phyloP scores from a whole-genome alignment of 2,888 invertebrate genomes.

The Ormia ochracea region DNA sequence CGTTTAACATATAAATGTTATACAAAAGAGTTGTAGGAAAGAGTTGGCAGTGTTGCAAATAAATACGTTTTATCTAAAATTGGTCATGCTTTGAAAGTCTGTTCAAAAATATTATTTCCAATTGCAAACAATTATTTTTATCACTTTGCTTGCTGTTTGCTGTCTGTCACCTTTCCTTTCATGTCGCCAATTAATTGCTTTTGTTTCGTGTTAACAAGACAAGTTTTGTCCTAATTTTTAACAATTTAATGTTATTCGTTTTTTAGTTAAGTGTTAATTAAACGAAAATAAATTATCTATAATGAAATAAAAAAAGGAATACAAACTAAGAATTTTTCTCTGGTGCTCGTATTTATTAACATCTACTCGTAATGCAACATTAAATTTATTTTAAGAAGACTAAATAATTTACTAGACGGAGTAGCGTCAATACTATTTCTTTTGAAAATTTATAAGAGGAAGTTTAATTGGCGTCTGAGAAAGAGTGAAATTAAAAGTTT shows the following conservation, averaged over 20 bases:
- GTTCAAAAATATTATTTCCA: slow-evolving; percentile 68
- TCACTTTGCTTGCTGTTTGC: not conserved
- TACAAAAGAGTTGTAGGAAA: not conserved
- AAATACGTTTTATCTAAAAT: slow-evolving; percentile 47
- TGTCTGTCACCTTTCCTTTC: not conserved
- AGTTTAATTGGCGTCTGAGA: too few species aligned
- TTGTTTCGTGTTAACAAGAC: not conserved
- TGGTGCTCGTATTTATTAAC: too few species aligned
- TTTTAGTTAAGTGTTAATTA: slow-evolving; percentile 7
- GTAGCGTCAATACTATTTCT: too few species aligned
- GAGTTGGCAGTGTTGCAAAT: not conserved
- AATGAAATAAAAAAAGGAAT: not conserved
- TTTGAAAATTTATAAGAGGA: too few species aligned
- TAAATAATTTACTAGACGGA: too few species aligned
- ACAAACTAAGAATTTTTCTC: not conserved
- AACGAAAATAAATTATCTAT: not conserved
- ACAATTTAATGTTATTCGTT: not conserved
- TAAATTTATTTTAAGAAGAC: too few species aligned
- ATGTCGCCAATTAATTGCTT: not conserved
- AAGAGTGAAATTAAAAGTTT: too few species aligned
- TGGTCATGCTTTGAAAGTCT: slow-evolving; percentile 68
- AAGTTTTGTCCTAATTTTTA: not conserved
- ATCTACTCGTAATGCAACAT: too few species aligned
- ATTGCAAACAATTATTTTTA: not conserved
- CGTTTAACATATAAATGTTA: not conserved